Conservation (phyloP, 2,113 vertebrate species). For the Chlorodrepanis virens region DNA sequence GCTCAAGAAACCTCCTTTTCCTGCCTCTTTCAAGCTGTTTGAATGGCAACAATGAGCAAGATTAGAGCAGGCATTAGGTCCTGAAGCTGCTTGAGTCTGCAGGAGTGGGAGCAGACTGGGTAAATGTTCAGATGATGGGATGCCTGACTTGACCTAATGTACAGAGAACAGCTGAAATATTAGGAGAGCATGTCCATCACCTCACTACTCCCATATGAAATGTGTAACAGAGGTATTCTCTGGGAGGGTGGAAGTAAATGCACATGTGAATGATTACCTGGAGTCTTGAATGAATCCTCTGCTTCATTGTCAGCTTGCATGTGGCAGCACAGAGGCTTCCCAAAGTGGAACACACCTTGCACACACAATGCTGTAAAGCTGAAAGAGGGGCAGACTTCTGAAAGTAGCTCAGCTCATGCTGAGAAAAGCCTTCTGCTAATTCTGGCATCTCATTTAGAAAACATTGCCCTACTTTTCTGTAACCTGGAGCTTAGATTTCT, state of each 20-base stretch:
- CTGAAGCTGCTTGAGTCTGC: background rate
- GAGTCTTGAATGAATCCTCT: background rate
- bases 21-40: background rate
- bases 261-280: background rate
- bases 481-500: background rate
- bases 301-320: background rate
- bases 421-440: constrained; percentile 42
- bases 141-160: background rate
- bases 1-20: background rate
- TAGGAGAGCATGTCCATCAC: background rate
- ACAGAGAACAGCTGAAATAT: background rate
- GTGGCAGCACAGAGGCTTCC: background rate
- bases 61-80: background rate
- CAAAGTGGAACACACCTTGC: background rate
- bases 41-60: background rate
- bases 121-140: background rate
- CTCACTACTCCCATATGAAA: background rate
- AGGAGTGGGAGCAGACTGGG: background rate
- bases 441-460: constrained; percentile 30
- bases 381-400: background rate
- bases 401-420: background rate
- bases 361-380: background rate
- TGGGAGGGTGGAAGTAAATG: background rate
- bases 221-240: background rate
- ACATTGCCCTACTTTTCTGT: constrained; percentile 35